Conservation (phyloP, 2,888 invertebrate species). For the Epinotia ramella region DNA sequence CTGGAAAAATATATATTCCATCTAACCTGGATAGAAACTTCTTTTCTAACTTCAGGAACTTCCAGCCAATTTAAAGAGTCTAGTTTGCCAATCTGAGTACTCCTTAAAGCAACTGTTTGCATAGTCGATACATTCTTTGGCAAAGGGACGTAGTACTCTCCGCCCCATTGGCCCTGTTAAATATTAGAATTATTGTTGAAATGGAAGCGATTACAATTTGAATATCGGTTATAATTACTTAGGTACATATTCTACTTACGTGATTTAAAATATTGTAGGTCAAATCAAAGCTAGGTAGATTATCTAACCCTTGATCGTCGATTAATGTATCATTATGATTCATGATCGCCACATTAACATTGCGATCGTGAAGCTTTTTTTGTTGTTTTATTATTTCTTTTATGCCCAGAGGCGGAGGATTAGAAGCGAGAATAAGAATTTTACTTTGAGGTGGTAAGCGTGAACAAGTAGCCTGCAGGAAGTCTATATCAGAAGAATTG, state of each 20-base stretch:
- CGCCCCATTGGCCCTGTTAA: conserved; percentile 58
- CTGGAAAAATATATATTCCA: too few species aligned
- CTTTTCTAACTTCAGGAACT: conserved; percentile 2
- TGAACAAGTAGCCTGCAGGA: conserved; percentile 14
- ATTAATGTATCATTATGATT: conserved; percentile 26
- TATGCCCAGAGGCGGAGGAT: conserved; percentile 56
- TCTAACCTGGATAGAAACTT: conserved; percentile 37
- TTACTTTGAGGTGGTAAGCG: conserved; percentile 50
- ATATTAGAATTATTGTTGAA: background rate
- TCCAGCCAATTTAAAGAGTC: conserved; percentile 42
- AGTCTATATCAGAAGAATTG: conserved; percentile 27
- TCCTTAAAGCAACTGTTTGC: conserved; percentile 32
- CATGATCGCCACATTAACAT: conserved; percentile 46
- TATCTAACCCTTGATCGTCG: conserved; percentile 22
- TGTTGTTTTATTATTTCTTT: conserved; percentile 56
- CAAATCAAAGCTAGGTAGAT: conserved; percentile 39
- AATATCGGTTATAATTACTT: too few species aligned
- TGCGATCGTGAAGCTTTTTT: conserved; percentile 55
- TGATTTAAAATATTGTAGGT: conserved; percentile 44
- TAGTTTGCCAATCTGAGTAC: conserved; percentile 21
- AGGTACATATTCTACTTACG: conserved; percentile 20
- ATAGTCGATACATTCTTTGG: conserved; percentile 35
- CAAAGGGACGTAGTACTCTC: conserved; percentile 56
- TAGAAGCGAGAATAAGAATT: conserved; percentile 54
- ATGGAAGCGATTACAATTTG: too few species aligned